Conservation (phyloP, 2,888 invertebrate genomes). For the Calameuta idolon region DNA sequence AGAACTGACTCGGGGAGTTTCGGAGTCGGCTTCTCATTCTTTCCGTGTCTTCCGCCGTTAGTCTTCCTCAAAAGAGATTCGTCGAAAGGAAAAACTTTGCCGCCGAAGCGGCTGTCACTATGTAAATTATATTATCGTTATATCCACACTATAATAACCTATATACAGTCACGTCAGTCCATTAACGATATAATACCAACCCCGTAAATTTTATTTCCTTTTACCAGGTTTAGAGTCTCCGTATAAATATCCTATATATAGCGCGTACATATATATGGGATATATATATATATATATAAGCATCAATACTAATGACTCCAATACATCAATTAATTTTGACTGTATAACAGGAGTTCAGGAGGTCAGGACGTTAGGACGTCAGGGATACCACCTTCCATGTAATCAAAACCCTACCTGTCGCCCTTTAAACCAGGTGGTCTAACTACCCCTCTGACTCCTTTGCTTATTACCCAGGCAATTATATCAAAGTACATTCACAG, state of each 20-base stretch:
- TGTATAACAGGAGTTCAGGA: not conserved
- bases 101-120: not conserved
- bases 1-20: not conserved
- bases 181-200: not conserved
- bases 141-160: not conserved
- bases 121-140: conserved; percentile 1
- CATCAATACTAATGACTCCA: not conserved
- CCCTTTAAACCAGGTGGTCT: not conserved
- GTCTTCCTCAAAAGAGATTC: not conserved
- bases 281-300: not conserved
- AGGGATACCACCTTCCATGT: not conserved
- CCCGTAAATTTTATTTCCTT: not conserved
- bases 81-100: not conserved
- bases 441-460: not conserved
- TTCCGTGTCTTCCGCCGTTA: not conserved
- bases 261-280: not conserved
- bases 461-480: not conserved
- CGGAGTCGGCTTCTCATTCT: not conserved
- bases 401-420: not conserved
- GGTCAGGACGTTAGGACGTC: not conserved
- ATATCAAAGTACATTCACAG: not conserved
- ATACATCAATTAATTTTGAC: not conserved
- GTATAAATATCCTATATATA: not conserved
- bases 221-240: not conserved
- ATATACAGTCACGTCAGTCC: not conserved